Evolutionary conservation across 2,888 invertebrate species (phyloP).

Genomic region (Deilephila porcellus): DNA sequence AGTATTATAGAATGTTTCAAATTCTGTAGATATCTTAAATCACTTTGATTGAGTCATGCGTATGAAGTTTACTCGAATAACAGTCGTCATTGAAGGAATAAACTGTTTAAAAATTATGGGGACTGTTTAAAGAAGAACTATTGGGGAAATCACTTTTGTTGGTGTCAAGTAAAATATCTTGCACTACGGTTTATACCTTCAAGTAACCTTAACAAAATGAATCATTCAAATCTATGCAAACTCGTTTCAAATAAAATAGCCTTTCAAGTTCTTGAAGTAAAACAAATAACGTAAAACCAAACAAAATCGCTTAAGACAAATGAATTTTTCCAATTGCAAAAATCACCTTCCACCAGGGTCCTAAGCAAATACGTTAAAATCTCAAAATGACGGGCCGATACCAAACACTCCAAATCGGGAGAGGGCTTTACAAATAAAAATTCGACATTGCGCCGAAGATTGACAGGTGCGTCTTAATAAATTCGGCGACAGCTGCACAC

Average conservation of each 20-base stretch:
- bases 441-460: slow-evolving; percentile 65
- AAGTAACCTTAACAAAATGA: no score
- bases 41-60: no score
- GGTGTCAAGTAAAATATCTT: no score
- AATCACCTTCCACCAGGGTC: slow-evolving; percentile 54
- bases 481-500: slow-evolving; percentile 74
- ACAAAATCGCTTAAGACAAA: slow-evolving; percentile 53
- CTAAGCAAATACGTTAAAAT: slow-evolving; percentile 77
- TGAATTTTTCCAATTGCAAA: slow-evolving; percentile 67
- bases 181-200: no score
- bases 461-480: slow-evolving; percentile 85
- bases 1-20: neutral
- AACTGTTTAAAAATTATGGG: neutral
- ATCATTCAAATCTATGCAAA: no score
- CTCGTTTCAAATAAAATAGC: no score
- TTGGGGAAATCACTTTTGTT: no score
- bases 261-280: neutral
- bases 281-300: slow-evolving; percentile 24
- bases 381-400: slow-evolving; percentile 60
- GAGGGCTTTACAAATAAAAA: slow-evolving; percentile 77
- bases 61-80: no score
- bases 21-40: no score
- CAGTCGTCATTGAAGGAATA: neutral
- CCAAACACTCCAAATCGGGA: slow-evolving; percentile 70
- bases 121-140: no score